phyloP scores from a whole-genome alignment of 2,888 invertebrate genomes.

The Rhagonycha fulva region DNA sequence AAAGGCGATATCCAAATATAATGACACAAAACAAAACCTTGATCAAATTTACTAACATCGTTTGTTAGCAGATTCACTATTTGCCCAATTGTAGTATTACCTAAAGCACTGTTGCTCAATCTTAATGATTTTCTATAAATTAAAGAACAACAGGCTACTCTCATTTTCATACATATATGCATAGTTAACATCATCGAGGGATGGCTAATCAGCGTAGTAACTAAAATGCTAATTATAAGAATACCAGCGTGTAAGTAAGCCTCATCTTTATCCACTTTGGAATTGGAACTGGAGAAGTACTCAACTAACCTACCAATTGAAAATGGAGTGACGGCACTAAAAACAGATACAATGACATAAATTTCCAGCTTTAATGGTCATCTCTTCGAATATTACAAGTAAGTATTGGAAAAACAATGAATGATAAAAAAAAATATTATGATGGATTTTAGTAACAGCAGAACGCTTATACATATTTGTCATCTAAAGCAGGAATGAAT shows the following conservation, averaged over 20 bases:
- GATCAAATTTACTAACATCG: conserved; percentile 86
- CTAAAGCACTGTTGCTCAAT: conserved; percentile 73
- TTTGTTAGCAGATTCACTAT: conserved; percentile 68
- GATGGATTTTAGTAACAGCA: too few species aligned
- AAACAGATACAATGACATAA: conserved; percentile 22
- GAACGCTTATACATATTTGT: too few species aligned
- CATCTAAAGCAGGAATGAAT: too few species aligned
- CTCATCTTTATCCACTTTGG: conserved; percentile 49
- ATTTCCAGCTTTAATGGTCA: background rate
- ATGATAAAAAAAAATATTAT: too few species aligned
- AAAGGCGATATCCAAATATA: conserved; percentile 82
- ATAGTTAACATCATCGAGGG: background rate
- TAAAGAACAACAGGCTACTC: conserved; percentile 80
- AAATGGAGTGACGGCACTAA: conserved; percentile 51
- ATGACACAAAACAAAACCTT: conserved; percentile 76
- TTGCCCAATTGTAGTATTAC: conserved; percentile 77
- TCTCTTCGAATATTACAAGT: too few species aligned
- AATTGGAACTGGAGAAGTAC: conserved; percentile 61
- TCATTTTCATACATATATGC: conserved; percentile 82
- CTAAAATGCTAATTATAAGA: background rate
- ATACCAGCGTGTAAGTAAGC: conserved; percentile 77
- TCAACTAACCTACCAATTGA: conserved; percentile 67
- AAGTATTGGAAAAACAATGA: too few species aligned
- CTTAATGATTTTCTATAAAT: conserved; percentile 74
- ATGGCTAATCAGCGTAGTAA: background rate